Evolutionary conservation across 2,888 invertebrate species (phyloP).

Genomic region (Prosopocoilus inquinatus): DNA sequence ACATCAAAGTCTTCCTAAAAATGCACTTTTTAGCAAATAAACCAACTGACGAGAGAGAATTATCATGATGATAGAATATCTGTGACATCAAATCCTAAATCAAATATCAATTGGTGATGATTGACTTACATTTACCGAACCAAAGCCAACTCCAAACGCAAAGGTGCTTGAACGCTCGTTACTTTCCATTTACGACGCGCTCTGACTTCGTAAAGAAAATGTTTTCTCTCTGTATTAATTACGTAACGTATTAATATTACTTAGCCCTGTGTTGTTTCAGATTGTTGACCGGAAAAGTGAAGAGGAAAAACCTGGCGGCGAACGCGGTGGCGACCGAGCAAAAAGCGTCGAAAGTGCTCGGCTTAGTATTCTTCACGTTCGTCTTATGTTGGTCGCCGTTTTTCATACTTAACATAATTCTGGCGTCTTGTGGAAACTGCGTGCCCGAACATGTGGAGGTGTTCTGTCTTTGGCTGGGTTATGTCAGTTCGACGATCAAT

Average conservation of each 20-base stretch:
- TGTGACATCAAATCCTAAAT: too few species aligned
- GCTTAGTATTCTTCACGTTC: slow-evolving; percentile 89
- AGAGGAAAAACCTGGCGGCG: slow-evolving; percentile 69
- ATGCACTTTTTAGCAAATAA: too few species aligned
- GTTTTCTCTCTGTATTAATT: too few species aligned
- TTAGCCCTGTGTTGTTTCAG: slow-evolving; percentile 48
- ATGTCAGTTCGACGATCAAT: slow-evolving; percentile 89
- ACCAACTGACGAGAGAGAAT: too few species aligned
- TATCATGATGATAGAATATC: too few species aligned
- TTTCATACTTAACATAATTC: slow-evolving; percentile 82
- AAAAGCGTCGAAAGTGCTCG: slow-evolving; percentile 91
- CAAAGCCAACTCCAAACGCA: too few species aligned
- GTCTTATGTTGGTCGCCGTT: slow-evolving; percentile 93
- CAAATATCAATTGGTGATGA: too few species aligned
- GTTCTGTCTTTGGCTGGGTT: slow-evolving; percentile 88
- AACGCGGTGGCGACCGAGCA: slow-evolving; percentile 89
- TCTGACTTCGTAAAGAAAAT: neutral
- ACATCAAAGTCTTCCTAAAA: too few species aligned
- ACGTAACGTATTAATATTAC: too few species aligned
- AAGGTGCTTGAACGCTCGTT: too few species aligned
- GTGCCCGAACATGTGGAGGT: slow-evolving; percentile 75
- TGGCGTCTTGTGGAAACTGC: slow-evolving; percentile 80
- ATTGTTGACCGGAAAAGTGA: slow-evolving; percentile 68
- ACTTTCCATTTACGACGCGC: neutral
- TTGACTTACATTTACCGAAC: too few species aligned